phyloP scores from a whole-genome alignment of 2,888 invertebrate species.

The Heteromurus nitidus region DNA sequence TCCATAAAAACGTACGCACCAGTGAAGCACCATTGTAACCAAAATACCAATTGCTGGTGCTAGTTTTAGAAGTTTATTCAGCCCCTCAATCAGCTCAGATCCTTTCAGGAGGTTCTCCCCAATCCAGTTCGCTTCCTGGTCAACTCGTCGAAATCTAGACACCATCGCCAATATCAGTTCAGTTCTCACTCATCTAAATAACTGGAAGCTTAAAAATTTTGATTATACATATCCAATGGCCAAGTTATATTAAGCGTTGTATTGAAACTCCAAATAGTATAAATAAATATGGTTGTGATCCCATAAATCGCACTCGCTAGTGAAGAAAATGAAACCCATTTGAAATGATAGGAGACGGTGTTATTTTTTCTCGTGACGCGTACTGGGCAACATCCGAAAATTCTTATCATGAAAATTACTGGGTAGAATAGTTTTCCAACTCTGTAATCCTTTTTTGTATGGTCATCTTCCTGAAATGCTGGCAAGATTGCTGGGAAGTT shows the following conservation, averaged over 20 bases:
- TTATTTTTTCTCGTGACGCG: not conserved
- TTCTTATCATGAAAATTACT: not conserved
- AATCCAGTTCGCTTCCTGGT: not conserved
- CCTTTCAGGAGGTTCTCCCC: not conserved
- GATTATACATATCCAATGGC: not conserved
- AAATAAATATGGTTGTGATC: not conserved
- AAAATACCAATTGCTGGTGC: not conserved
- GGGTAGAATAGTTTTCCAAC: not conserved
- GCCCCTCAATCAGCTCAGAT: not conserved
- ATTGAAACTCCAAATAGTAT: not conserved
- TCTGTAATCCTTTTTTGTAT: not conserved
- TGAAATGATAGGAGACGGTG: not conserved
- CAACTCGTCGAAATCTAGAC: not conserved
- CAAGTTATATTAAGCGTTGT: not conserved
- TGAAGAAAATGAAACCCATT: not conserved
- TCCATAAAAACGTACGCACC: too few species aligned
- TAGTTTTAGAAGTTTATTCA: not conserved
- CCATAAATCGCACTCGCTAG: not conserved
- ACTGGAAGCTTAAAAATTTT: not conserved
- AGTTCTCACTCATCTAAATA: not conserved
- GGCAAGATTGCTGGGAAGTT: too few species aligned
- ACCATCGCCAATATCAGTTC: not conserved
- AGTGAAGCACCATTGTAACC: not conserved
- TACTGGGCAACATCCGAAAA: not conserved
- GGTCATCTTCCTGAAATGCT: too few species aligned